Evolutionary conservation across 2,888 invertebrate species (phyloP), one percentile per base, ranked within the genome.

Genomic region (Calephelis perditalis): DNA sequence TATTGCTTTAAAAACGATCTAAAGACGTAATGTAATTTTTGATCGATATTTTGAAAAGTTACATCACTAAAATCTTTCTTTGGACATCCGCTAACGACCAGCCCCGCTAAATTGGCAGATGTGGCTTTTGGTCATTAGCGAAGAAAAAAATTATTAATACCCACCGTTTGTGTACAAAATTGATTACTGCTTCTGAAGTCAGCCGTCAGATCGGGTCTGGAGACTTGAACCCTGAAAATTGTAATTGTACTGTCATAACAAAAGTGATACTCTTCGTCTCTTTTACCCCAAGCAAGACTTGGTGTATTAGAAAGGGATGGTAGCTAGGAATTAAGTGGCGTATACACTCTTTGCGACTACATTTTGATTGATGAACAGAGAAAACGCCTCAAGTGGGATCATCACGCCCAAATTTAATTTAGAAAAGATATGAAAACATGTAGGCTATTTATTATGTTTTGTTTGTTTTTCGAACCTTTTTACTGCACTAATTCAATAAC

Each of bases 351-450:
- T 79, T 74, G 72, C 76, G 80, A 76, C 77, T 74, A 74, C 72
- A 71, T 63, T 78, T 82, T 89, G 89, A 90, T 90, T 90, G 88
- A 90, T 90, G 89, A 85, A 89, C 86, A 85, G 81, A 83, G 88
- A 88, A 87, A 87, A 88, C 89, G 89, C 89, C 89, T 89, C 79
- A 76, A 84, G 84, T 83, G 78, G 26, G 81, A 81, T 84, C 82
- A 87, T 87, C 84, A 86, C 82, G 82, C 83, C 86, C 85, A 87
- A 89, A 88, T 88, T 88, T 81, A 89, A 89, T 89, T 88, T 87
- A 81, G 84, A 77, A 82, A 71, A 77, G 74, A 82, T 80, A 83
- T 78, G 79, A 82, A 81, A 82, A 82, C 73, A 73, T 74, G 74
- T 68, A 75, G 71, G 73, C 75, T 75, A 79, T 82, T 83, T 76